phyloP scores from a whole-genome alignment of 1,140 invertebrate species.

The Brachionus paranguensis region DNA sequence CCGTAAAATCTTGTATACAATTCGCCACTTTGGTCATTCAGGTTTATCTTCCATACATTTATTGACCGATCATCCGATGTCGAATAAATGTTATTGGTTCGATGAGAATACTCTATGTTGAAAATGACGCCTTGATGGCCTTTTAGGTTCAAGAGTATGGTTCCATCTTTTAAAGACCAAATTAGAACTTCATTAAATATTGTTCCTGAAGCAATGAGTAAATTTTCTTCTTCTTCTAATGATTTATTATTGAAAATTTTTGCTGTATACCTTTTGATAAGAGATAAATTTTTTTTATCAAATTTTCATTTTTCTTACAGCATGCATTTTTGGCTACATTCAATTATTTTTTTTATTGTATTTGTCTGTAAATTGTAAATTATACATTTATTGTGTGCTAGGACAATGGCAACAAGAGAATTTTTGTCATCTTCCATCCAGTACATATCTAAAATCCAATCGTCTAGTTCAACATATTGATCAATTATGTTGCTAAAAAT shows the following conservation, averaged over 20 bases:
- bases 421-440: not conserved
- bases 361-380: not conserved
- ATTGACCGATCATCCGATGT: conserved; percentile 38
- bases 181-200: conserved; percentile 32
- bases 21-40: not conserved
- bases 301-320: not conserved
- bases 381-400: conserved; percentile 6
- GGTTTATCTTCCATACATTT: conserved; percentile 20
- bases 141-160: not conserved
- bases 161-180: not conserved
- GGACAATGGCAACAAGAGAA: not conserved
- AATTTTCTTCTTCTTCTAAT: not conserved
- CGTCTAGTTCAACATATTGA: not conserved
- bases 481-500: not conserved
- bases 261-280: not conserved
- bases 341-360: not conserved
- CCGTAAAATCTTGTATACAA: conserved; percentile 8
- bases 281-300: not conserved
- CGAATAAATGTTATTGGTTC: not conserved
- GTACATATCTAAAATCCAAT: conserved; percentile 29
- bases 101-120: conserved; percentile 15
- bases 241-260: not conserved
- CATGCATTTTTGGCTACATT: conserved; percentile 36
- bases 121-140: conserved; percentile 37
- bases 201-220: conserved; percentile 11